A percentile compares a stretch with the other conserved stretches of the same genome.
Evolutionary conservation across 64 coral and sea anemone species (phyloP).

Genomic region (Actinia tenebrosa): DNA sequence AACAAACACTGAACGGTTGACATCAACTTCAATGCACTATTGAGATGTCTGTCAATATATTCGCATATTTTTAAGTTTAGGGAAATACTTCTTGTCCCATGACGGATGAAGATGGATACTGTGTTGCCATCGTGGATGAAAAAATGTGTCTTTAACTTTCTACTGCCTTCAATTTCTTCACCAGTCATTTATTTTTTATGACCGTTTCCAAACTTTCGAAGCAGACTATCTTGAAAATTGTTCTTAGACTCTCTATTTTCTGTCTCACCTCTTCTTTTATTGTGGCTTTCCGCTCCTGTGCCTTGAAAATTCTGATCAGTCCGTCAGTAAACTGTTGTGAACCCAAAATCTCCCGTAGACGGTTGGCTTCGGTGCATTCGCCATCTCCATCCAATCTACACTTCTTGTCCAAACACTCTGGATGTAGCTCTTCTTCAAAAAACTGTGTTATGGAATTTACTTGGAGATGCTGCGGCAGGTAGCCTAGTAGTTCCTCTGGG

Average conservation of each 20-base stretch:
- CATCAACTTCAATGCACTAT: not conserved
- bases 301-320: slow-evolving; percentile 56
- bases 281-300: slow-evolving; percentile 27
- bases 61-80: not conserved
- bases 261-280: not conserved
- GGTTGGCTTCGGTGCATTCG: slow-evolving; percentile 39
- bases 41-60: not conserved
- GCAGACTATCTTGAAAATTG: not conserved
- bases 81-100: not conserved
- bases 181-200: not conserved
- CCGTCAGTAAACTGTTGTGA: slow-evolving; percentile 55
- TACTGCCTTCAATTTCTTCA: not conserved
- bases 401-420: slow-evolving; percentile 37
- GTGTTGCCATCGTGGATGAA: not conserved
- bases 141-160: not conserved
- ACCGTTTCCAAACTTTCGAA: not conserved
- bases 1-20: not conserved
- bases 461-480: slow-evolving; percentile 51
- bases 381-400: slow-evolving; percentile 26
- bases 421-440: slow-evolving; percentile 57
- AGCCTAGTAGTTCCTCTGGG: slow-evolving; percentile 20
- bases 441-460: slow-evolving; percentile 26
- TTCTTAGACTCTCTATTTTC: not conserved
- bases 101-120: not conserved
- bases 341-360: slow-evolving; percentile 27